A percentile compares a stretch with the other conserved stretches of the same genome.
Evolutionary conservation across 2,888 invertebrate genomes (phyloP).

Genomic region (Calameuta pallipes): DNA sequence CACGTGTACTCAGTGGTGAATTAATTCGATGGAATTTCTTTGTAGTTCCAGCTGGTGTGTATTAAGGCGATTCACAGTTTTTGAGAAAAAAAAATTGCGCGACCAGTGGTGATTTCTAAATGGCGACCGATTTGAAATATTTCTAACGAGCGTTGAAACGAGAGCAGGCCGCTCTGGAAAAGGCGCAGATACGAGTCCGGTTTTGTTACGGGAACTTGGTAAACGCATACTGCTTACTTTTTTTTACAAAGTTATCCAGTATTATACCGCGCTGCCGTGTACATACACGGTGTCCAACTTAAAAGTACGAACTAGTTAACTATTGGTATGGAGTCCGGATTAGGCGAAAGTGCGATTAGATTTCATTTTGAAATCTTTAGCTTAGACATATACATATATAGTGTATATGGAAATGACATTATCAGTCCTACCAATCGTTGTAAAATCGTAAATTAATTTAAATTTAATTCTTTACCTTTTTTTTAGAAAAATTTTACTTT

Average conservation of each 20-base stretch:
- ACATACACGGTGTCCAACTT: background rate
- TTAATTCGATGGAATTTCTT: background rate
- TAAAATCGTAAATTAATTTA: too few species aligned
- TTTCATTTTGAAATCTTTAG: background rate
- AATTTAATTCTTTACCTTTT: too few species aligned
- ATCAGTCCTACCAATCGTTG: background rate
- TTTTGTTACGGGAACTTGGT: conserved; percentile 36
- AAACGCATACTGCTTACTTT: background rate
- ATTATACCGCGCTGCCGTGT: background rate
- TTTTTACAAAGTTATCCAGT: background rate
- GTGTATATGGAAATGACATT: background rate
- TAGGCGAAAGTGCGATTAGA: background rate
- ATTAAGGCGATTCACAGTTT: background rate
- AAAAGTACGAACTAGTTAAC: background rate
- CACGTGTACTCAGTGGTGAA: background rate
- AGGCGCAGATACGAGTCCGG: conserved; percentile 38
- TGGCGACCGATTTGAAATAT: background rate
- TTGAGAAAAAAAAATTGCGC: background rate
- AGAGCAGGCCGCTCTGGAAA: conserved; percentile 32
- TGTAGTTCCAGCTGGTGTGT: background rate
- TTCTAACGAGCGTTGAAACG: conserved; percentile 18
- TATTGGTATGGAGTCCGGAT: background rate
- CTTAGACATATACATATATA: background rate
- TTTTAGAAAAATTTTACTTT: background rate
- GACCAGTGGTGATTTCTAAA: background rate